Evolutionary conservation across 2,888 invertebrate species (phyloP).

Genomic region (Drosophila multiciliata): DNA sequence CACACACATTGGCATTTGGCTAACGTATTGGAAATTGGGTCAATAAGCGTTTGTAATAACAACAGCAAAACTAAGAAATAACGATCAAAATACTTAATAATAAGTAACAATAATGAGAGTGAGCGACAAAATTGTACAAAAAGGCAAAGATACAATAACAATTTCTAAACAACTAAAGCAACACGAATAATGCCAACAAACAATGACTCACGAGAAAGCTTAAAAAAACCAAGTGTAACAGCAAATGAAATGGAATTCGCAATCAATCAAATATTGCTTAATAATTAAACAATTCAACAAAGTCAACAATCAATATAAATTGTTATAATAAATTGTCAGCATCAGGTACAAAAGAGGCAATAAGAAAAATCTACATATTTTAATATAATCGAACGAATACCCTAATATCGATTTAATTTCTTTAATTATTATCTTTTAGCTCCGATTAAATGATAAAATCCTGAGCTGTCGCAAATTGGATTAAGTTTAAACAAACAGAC

Average conservation of each 20-base stretch:
- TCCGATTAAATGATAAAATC: background rate
- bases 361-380: constrained; percentile 1
- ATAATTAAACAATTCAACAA: constrained; percentile 78
- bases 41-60: constrained; percentile 70
- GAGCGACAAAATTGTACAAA: constrained; percentile 66
- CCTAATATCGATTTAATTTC: background rate
- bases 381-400: constrained; percentile 17
- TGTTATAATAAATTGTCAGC: constrained; percentile 70
- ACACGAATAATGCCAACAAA: constrained; percentile 37
- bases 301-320: constrained; percentile 69
- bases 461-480: background rate
- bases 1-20: constrained; percentile 35
- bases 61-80: constrained; percentile 51
- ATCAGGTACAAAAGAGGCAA: constrained; percentile 44
- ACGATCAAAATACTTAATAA: constrained; percentile 65
- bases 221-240: constrained; percentile 65
- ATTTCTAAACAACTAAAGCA: constrained; percentile 59
- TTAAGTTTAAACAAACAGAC: background rate
- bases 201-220: constrained; percentile 59
- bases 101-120: constrained; percentile 68
- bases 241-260: constrained; percentile 73
- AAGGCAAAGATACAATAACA: constrained; percentile 27
- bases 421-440: background rate
- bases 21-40: constrained; percentile 61
- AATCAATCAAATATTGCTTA: constrained; percentile 78